Evolutionary conservation across 1,140 invertebrate genomes (phyloP), one percentile per base, ranked within the genome.

Genomic region (Oryctes rhinoceros): DNA sequence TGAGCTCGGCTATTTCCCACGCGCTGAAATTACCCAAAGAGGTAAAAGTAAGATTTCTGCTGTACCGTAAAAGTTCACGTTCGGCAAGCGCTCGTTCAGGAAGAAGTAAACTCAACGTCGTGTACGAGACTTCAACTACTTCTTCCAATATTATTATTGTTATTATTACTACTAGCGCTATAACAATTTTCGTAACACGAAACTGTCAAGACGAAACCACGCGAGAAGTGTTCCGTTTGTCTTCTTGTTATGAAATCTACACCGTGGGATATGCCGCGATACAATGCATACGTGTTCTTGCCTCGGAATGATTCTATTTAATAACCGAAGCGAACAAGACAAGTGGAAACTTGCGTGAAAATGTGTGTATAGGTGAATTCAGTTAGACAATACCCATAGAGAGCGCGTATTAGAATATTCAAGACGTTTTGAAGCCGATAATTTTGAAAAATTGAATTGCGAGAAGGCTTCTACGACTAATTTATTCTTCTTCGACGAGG

Each of bases 101-200:
- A 71, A 24, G 9, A 71, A 71, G 7, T 71, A 35, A 71, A 24
- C 13, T 71, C 7, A 24, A 24, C 20, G 3, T 71, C 65, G 65
- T 71, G 35, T 71, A 35, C 35, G 24, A 13, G 65, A 24, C 35
- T 71, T 71, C 65, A 71, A 71, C 20, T 71, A 71, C 7, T 4
- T 67, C 18, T 20, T 20, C 65, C 20, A 71, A 71, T 24, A 13
- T 35, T 71, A 71, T 71, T 71, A 71, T 13, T 71, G 24, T 71
- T 71, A 71, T 71, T 71, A 30, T 71, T 71, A 71, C 65, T 62
- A 71, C 24, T 35, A 71, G 18, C 24, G n/a, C 65, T 71, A 71
- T 35, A 71, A 71, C 35, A 71, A 71, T 71, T 71, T 59, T 71
- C 65, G 20, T 24, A 71, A 71, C 65, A 71, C 65, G 65, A 71